A percentile compares a stretch with the other conserved stretches of the same genome.
These are phyloP conservation scores for Sialis fuliginosa DNA, from an alignment of 2,888 invertebrate species.

Conservation along the genomic window DNA sequence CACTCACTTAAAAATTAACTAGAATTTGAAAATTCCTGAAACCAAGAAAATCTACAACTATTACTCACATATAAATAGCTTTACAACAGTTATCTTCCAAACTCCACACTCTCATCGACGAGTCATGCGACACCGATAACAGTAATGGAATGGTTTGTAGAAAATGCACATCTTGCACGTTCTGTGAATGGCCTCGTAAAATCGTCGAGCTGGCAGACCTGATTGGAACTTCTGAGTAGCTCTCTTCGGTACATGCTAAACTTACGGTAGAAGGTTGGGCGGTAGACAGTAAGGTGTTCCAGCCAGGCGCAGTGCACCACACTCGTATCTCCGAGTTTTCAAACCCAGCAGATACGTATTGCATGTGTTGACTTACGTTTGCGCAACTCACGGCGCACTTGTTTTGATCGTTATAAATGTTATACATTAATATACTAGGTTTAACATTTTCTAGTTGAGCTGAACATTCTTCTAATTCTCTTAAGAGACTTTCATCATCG, in stretches of 20 bases:
- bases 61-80: conserved; percentile 21
- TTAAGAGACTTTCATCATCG: not conserved
- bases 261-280: not conserved
- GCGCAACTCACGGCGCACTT: not conserved
- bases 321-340: conserved; percentile 48
- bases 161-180: conserved; percentile 26
- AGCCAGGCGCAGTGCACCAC: conserved; percentile 28
- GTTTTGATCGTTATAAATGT: conserved; percentile 2
- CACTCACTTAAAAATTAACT: no score
- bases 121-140: conserved; percentile 29
- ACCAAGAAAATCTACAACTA: no score
- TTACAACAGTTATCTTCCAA: conserved; percentile 19
- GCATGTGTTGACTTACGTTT: not conserved
- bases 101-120: conserved; percentile 26
- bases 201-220: conserved; percentile 1
- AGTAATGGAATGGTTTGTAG: conserved; percentile 15
- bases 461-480: conserved; percentile 2
- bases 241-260: not conserved
- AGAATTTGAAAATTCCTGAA: no score
- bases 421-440: conserved; percentile 1
- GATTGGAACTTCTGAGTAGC: not conserved
- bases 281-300: not conserved
- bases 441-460: not conserved
- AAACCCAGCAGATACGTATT: conserved; percentile 37
- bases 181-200: conserved; percentile 25